Conservation (phyloP, 2,113 vertebrate species). For the Halcyon senegalensis region DNA sequence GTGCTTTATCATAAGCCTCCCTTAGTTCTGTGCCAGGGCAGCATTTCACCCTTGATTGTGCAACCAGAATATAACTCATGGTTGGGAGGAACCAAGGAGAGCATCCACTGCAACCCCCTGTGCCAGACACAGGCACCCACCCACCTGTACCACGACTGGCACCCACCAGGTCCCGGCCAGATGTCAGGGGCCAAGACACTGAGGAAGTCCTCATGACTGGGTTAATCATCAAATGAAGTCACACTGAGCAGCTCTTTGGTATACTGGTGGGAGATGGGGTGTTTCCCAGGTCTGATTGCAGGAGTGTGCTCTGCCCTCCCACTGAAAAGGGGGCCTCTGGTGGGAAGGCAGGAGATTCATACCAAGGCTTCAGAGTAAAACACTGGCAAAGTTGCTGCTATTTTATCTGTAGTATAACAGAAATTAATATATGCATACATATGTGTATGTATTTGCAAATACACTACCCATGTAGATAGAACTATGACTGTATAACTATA, state of each 20-base stretch:
- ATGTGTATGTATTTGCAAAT: not conserved
- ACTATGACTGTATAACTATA: not conserved
- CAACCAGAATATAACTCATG: not conserved
- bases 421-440: not conserved
- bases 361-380: not conserved
- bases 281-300: too few species aligned
- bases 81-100: not conserved
- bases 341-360: not conserved
- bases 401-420: not conserved
- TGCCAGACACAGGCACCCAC: rapidly evolving
- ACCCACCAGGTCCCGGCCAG: not conserved
- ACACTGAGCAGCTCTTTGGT: not conserved
- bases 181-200: not conserved
- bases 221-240: not conserved
- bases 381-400: not conserved
- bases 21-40: not conserved
- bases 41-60: not conserved
- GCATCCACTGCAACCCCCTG: not conserved
- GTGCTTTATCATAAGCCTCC: not conserved
- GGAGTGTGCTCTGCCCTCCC: not conserved
- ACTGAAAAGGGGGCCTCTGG: not conserved
- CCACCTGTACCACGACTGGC: too few species aligned
- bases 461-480: not conserved
- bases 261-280: not conserved
- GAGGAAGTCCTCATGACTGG: not conserved